Evolutionary conservation across 2,113 vertebrate species (phyloP), one percentile per base, ranked within the genome.

Genomic region (Laterallus jamaicensis): DNA sequence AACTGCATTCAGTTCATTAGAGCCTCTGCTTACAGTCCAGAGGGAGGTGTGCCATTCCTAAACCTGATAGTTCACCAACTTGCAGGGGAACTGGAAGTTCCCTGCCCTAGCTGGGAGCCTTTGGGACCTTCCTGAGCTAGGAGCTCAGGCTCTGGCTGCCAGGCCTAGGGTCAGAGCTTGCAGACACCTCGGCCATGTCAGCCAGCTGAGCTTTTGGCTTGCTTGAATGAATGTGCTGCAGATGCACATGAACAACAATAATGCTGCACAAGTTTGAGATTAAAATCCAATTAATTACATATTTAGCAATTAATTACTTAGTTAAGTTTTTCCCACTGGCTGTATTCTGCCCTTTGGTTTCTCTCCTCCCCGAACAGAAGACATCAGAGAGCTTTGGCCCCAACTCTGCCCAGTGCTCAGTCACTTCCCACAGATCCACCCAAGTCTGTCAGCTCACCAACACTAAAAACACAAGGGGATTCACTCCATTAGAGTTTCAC

Each of bases 301-400:
- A 39, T 15, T 83, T 69, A 37, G 8, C 21, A 82, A 78, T 59
- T 82, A 55, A 69, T 70, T 42, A 31, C 24, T 82, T 47, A 54
- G 0, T n/a, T 67, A 32, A 1, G 1, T 0, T 25, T 81, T 78
- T 76, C 50, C 21, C 9, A 1, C 40, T 85, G 54, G 42, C 70
- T 6, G 5, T 55, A 28, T 90, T 93, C 49, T 47, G 32, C 58
- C 19, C 25, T 79, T 54, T 9, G 10, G 20, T 50, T 76, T 93
- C 40, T 91, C n/a, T 69, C 19, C 13, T 68, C 14, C 11, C 11
- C 18, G 28, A 69, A 69, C 5, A 95, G 11, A 79, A 82, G 75
- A 52, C 4, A 54, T 7, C 39, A 66, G 32, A 77, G 84, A 86
- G 35, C 49, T 82, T 47, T 85, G 49, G n/a, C 29, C 59, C n/a